Evolutionary conservation across 1,140 invertebrate genomes (phyloP), one percentile per base, ranked within the genome.

Genomic region (Grapholita molesta): DNA sequence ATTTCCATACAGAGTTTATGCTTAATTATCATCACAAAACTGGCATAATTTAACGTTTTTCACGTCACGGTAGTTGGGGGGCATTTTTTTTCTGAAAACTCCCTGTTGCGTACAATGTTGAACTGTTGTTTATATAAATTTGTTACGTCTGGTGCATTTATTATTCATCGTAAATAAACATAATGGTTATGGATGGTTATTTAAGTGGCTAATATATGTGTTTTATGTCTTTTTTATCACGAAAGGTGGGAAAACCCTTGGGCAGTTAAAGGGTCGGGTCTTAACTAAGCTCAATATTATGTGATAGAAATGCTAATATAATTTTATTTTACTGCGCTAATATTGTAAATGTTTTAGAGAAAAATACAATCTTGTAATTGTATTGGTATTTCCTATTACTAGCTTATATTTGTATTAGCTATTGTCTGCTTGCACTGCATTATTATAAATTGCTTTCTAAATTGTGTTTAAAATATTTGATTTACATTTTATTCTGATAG

Each of bases 111-210:
- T n/a, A n/a, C n/a, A 38, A 38, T n/a, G n/a, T 15, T n/a, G 15
- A 38, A 38, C 9, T 0, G 35, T 15, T 48, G 42, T 48, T 48
- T n/a, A 6, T 48, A 21, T 48, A n/a, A n/a, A 1, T 21, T 61
- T 32, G 12, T 28, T 7, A 18, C n/a, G 30, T 61, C 42, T 61
- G 24, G 32, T 61, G 55, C n/a, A 61, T n/a, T 30, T 32, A 61
- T 15, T 15, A 61, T 61, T 61, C 24, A 30, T 28, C 55, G 55
- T 61, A 61, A 61, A 61, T 61, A 61, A 61, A 61, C 11, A 61
- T 61, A 28, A 61, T 61, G 25, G 55, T 61, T 61, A 61, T 61
- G 55, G 55, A 61, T 61, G 55, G 55, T 21, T 61, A 61, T 61
- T 61, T 61, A 61, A 61, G 55, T 61, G 55, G 24, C 55, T 32